Evolutionary conservation across 2,797 vertebrate species (phyloP), one percentile per base, ranked within the genome.

Genomic region (Microcaecilia unicolor): DNA sequence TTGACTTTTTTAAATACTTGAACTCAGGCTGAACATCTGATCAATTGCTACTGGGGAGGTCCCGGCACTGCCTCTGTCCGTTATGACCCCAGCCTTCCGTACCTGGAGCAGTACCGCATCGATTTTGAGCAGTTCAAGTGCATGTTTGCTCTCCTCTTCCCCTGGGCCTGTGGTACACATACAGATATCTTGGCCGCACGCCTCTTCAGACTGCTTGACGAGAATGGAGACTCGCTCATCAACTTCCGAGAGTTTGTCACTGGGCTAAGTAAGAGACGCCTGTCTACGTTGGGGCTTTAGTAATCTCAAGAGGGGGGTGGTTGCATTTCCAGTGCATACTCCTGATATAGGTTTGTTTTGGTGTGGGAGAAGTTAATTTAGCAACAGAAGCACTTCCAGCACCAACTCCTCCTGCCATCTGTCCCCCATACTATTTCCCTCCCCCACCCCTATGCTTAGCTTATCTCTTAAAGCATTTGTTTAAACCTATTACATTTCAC

Each of bases 1-100:
- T n/a, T 13, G 8, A 3, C 5, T 9, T 4, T 17, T 15, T n/a
- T n/a, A 6, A 2, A 11, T 17, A 9, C 0, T 1, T 21, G 5
- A 9, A 12, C 24, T 33, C 41, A 99, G 96, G 84, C 93, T 0
- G 96, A 98, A 28, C 93, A 99, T 59, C 79, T 99, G 61, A 96
- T 91, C 30, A 99, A 93, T 80, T 98, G 92, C 65, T 99, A 98
- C 74, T 99, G 96, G 96, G 93, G 94, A 1, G 88, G 92, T 15
- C 93, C 80, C 75, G 95, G 88, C 76, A 90, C 88, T 3, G 90
- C 92, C 2, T 80, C 79, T 4, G 93, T 96, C 61, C 79, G 92
- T 3, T 95, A 98, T 0, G 93, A 99, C 68, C 96, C 93, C 60
- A 95, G 92, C 71, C 84, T 99, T 67, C 93, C 96, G 1, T 99